Percentiles rank a stretch among this genome's conserved stretches.
Evolutionary conservation across 1,140 invertebrate species (phyloP).

Genomic region (Chelonus insularis): DNA sequence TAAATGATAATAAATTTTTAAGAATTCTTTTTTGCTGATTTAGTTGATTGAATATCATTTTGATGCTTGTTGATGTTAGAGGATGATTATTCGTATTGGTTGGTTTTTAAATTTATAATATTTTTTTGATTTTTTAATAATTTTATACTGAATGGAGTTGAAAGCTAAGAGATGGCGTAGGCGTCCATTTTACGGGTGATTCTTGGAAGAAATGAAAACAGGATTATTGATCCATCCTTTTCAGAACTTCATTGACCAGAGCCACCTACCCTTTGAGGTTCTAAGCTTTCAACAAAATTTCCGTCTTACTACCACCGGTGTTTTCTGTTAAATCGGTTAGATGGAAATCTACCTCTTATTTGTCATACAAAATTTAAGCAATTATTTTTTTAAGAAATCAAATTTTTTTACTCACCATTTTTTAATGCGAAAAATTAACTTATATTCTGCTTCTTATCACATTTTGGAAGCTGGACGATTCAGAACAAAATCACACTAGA

Average conservation of each 20-base stretch:
- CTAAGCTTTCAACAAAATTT: conserved; percentile 23
- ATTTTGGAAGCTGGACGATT: neutral
- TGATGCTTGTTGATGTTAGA: too few relatives aligned
- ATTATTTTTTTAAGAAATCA: too few relatives aligned
- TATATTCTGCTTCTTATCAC: neutral
- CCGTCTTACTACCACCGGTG: conserved; percentile 20
- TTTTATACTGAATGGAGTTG: neutral
- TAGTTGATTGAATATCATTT: too few relatives aligned
- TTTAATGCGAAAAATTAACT: neutral
- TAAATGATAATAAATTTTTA: too few relatives aligned
- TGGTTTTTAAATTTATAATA: too few relatives aligned
- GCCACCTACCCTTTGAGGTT: conserved; percentile 42
- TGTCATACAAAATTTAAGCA: too few relatives aligned
- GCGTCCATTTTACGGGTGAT: conserved; percentile 44
- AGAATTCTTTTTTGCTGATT: too few relatives aligned
- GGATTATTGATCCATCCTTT: conserved; percentile 43
- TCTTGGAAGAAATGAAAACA: conserved; percentile 5
- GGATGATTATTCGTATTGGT: too few relatives aligned
- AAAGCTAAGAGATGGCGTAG: conserved; percentile 47
- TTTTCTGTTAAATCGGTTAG: conserved; percentile 32
- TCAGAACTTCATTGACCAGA: conserved; percentile 35
- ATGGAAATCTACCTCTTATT: conserved; percentile 26
- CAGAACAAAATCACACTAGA: neutral
- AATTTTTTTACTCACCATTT: too few relatives aligned
- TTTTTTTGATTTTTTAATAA: too few relatives aligned